A percentile compares a stretch with the other conserved stretches of the same genome.
phyloP scores from a whole-genome alignment of 1,140 invertebrate genomes.

The Tetragnatha versicolor region DNA sequence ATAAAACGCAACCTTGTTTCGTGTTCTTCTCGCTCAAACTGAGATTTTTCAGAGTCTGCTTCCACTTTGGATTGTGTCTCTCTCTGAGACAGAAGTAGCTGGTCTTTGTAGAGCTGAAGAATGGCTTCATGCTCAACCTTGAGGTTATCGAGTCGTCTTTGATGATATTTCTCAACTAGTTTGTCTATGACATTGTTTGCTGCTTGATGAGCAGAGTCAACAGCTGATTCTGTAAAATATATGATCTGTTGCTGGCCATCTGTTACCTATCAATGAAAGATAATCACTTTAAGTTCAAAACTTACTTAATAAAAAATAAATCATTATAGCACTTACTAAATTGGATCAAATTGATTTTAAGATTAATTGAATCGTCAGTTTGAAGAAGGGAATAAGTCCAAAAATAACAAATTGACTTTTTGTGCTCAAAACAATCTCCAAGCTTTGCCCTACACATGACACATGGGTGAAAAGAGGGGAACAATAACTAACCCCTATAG shows the following conservation, averaged over 20 bases:
- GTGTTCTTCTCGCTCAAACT: constrained; percentile 43
- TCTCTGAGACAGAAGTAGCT: constrained; percentile 25
- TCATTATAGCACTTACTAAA: too few species aligned
- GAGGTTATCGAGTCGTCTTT: constrained; percentile 43
- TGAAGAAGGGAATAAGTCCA: too few species aligned
- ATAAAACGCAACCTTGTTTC: constrained; percentile 33
- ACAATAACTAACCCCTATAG: too few species aligned
- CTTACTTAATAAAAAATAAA: background rate
- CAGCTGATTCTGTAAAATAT: constrained; percentile 50
- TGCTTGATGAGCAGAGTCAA: constrained; percentile 48
- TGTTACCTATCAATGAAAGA: constrained; percentile 6
- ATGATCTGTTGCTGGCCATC: constrained; percentile 53
- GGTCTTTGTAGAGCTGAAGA: constrained; percentile 46
- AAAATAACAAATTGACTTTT: too few species aligned
- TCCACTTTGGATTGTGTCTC: constrained; percentile 46
- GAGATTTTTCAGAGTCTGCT: constrained; percentile 30
- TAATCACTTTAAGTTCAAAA: background rate
- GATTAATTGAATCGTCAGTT: too few species aligned
- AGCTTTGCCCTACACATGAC: too few species aligned
- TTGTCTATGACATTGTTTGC: constrained; percentile 51
- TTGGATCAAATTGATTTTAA: too few species aligned
- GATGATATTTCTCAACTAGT: constrained; percentile 51
- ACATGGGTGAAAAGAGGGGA: too few species aligned
- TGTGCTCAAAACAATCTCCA: too few species aligned
- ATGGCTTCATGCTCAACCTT: constrained; percentile 51